These are phyloP conservation scores for Scyliorhinus canicula DNA, from an alignment of 2,797 vertebrate genomes.

Conservation along the genomic window DNA sequence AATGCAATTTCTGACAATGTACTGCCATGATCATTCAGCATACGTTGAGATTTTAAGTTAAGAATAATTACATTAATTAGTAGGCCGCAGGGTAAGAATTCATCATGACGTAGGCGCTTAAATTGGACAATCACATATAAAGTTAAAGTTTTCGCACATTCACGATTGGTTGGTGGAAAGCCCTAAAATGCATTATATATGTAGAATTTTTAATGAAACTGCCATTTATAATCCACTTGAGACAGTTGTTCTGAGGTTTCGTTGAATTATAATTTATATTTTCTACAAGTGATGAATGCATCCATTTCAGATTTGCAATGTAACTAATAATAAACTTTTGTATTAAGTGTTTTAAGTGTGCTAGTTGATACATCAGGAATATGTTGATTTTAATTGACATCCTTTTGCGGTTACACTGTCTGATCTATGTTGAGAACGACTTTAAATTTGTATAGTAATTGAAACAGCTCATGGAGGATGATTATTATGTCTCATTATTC, in stretches of 20 bases:
- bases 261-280: slow-evolving; percentile 2
- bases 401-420: neutral
- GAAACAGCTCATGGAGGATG: slow-evolving; percentile 16
- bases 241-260: neutral
- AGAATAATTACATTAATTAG: slow-evolving; percentile 13
- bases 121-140: neutral
- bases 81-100: no score
- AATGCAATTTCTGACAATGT: neutral
- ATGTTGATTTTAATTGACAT: slow-evolving; percentile 13
- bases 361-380: slow-evolving; percentile 8
- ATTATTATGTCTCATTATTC: slow-evolving; percentile 35
- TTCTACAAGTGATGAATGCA: neutral
- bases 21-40: slow-evolving; percentile 7
- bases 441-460: slow-evolving; percentile 20
- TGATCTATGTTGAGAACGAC: neutral
- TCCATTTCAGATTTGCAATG: neutral
- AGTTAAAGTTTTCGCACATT: neutral
- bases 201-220: neutral
- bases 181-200: neutral
- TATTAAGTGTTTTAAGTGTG: neutral
- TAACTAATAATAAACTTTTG: neutral
- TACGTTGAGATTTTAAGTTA: neutral
- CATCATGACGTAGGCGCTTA: neutral
- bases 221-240: neutral
- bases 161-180: neutral